Evolutionary conservation across 2,113 vertebrate species (phyloP).

Genomic region (Bubo bubo): DNA sequence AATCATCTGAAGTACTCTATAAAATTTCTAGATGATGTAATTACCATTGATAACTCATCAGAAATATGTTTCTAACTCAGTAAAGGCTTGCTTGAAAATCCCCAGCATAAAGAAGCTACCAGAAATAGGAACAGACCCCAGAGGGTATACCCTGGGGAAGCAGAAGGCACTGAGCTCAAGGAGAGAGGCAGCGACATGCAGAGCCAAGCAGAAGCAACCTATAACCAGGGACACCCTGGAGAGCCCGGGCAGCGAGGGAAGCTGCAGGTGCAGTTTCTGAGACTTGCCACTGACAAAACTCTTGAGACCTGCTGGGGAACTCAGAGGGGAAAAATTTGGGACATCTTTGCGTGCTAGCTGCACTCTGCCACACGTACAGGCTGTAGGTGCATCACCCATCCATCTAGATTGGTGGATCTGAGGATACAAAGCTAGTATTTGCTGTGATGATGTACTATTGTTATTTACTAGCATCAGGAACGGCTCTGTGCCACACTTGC

Average conservation of each 20-base stretch:
- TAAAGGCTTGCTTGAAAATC: neutral
- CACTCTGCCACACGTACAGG: neutral
- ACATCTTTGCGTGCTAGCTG: neutral
- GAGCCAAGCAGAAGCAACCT: constrained; percentile 43
- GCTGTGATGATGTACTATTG: neutral
- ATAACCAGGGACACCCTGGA: neutral
- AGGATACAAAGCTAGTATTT: constrained; percentile 42
- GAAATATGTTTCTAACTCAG: neutral
- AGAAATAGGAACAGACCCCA: neutral
- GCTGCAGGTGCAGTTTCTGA: neutral
- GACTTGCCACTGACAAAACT: neutral
- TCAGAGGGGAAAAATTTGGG: neutral
- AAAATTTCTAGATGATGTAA: neutral
- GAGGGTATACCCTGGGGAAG: neutral
- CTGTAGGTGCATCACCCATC: neutral
- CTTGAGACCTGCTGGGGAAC: neutral
- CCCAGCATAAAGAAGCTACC: neutral
- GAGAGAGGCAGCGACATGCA: neutral
- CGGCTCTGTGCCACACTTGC: neutral
- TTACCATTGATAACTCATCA: neutral
- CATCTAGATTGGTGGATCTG: constrained; percentile 53
- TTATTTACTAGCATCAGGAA: neutral
- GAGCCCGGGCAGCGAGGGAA: neutral
- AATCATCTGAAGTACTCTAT: neutral
- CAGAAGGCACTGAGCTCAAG: constrained; percentile 8